A percentile compares a stretch with the other conserved stretches of the same genome.
Evolutionary conservation across 2,888 invertebrate genomes (phyloP).

Genomic region (Lordiphosa andalusiaca): DNA sequence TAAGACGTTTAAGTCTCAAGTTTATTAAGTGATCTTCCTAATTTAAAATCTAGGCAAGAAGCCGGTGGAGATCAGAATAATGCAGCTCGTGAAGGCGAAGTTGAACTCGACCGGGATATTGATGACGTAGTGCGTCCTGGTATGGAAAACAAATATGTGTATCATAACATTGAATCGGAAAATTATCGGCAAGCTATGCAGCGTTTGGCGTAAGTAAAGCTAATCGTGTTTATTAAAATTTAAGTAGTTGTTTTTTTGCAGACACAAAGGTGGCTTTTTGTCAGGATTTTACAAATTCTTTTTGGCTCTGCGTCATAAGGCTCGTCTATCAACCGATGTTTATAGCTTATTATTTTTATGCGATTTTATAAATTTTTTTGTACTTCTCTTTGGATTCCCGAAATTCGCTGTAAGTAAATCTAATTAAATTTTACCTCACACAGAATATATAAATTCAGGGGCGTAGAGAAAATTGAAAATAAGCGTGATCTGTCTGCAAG

Average conservation of each 20-base stretch:
- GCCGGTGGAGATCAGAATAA: conserved; percentile 29
- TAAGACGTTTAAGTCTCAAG: too few relatives aligned
- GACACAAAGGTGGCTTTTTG: conserved; percentile 39
- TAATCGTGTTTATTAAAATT: background rate
- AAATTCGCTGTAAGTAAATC: conserved; percentile 91
- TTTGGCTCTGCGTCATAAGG: conserved; percentile 79
- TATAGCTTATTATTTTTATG: conserved; percentile 98
- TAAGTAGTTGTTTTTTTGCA: conserved; percentile 4
- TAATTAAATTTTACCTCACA: too few relatives aligned
- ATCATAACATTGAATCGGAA: conserved; percentile 49
- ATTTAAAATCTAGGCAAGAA: conserved; percentile 36
- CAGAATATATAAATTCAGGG: too few relatives aligned
- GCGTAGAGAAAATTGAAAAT: too few relatives aligned
- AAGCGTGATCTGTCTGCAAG: too few relatives aligned
- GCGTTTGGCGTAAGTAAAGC: conserved; percentile 38
- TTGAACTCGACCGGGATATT: conserved; percentile 37
- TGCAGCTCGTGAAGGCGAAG: too few relatives aligned
- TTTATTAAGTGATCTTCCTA: too few relatives aligned
- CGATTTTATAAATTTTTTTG: conserved; percentile 97
- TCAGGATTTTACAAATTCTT: conserved; percentile 85
- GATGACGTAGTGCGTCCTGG: conserved; percentile 46
- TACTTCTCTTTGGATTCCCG: conserved; percentile 96
- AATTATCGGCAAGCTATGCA: conserved; percentile 42
- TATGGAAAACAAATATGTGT: conserved; percentile 48
- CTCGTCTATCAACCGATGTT: conserved; percentile 82